Conservation (phyloP, 2,888 invertebrate genomes). For the Coenonympha glycerion region DNA sequence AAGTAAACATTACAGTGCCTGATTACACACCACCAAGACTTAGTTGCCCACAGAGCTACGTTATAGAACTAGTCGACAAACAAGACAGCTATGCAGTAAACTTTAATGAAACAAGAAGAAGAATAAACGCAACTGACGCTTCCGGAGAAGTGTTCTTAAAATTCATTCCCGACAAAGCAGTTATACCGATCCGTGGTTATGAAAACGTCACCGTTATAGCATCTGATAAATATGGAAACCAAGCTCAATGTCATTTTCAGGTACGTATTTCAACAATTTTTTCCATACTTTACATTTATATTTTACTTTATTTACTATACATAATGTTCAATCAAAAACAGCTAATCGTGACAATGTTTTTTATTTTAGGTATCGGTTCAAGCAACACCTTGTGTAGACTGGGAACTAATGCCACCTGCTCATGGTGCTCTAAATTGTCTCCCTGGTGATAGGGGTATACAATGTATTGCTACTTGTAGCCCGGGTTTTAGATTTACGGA, state of each 20-base stretch:
- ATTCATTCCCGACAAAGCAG: slow-evolving; percentile 88
- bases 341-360: not conserved
- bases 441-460: slow-evolving; percentile 86
- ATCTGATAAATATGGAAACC: slow-evolving; percentile 89
- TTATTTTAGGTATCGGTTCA: slow-evolving; percentile 84
- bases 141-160: slow-evolving; percentile 90
- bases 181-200: slow-evolving; percentile 89
- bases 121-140: slow-evolving; percentile 90
- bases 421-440: slow-evolving; percentile 92
- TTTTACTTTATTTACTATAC: not conserved
- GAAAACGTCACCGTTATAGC: slow-evolving; percentile 95
- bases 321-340: not conserved
- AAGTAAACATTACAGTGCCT: slow-evolving; percentile 95
- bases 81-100: slow-evolving; percentile 93
- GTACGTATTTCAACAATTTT: slow-evolving; percentile 52
- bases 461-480: slow-evolving; percentile 93
- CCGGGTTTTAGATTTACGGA: slow-evolving; percentile 93
- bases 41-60: slow-evolving; percentile 95
- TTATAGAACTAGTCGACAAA: slow-evolving; percentile 91
- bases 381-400: slow-evolving; percentile 95
- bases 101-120: slow-evolving; percentile 90
- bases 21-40: slow-evolving; percentile 93
- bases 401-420: slow-evolving; percentile 92
- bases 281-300: too few relatives aligned
- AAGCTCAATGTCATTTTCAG: slow-evolving; percentile 94